Evolutionary conservation across 2,888 invertebrate genomes (phyloP).

Genomic region (Latheticus oryzae): DNA sequence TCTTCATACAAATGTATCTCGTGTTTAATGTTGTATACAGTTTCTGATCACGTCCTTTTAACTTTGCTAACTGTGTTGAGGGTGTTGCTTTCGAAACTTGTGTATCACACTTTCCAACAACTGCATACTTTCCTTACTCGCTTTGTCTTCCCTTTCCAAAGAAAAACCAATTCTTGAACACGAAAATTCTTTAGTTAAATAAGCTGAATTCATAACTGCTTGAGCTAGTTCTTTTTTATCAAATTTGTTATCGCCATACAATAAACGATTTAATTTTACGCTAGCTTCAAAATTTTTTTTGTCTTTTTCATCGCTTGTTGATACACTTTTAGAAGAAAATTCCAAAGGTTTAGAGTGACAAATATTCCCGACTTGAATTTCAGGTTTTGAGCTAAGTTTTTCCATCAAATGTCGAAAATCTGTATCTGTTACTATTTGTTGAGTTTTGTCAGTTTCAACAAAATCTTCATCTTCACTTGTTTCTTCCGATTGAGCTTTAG

Average conservation of each 20-base stretch:
- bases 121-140: slow-evolving; percentile 17
- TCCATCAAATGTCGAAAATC: too few relatives aligned
- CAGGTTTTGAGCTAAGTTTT: too few relatives aligned
- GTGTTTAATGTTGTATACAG: slow-evolving; percentile 44
- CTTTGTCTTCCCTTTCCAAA: slow-evolving; percentile 25
- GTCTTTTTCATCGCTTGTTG: not conserved
- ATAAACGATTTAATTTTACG: not conserved
- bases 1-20: not conserved
- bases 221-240: slow-evolving; percentile 40
- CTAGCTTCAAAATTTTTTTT: not conserved
- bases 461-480: too few relatives aligned
- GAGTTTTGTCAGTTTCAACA: too few relatives aligned
- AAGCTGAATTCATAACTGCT: slow-evolving; percentile 53
- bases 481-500: too few relatives aligned
- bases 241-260: slow-evolving; percentile 15
- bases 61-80: slow-evolving; percentile 1
- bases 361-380: too few relatives aligned
- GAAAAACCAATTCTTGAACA: too few relatives aligned
- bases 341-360: too few relatives aligned
- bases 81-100: slow-evolving; percentile 12
- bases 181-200: slow-evolving; percentile 55
- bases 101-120: slow-evolving; percentile 32
- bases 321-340: too few relatives aligned
- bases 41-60: slow-evolving; percentile 42
- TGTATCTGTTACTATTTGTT: too few relatives aligned